phyloP scores from a whole-genome alignment of 2,113 vertebrate genomes.

The Bagarius yarrelli region DNA sequence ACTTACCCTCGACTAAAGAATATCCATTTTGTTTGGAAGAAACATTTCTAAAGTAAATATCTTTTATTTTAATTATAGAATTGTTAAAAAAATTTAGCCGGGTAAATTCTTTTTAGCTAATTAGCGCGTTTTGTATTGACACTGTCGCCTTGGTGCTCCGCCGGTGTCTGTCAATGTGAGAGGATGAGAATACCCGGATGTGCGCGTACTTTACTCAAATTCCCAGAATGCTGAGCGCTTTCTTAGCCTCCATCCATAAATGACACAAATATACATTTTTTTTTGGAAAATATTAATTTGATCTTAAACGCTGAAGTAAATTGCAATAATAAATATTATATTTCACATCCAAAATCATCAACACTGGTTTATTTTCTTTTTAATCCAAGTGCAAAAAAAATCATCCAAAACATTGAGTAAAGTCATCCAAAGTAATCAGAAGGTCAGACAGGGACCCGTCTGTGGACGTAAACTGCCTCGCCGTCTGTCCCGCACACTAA shows the following conservation, averaged over 20 bases:
- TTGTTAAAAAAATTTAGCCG: background rate
- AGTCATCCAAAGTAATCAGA: background rate
- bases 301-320: too few species aligned
- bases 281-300: too few species aligned
- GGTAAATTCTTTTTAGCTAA: background rate
- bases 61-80: background rate
- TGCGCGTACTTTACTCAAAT: background rate
- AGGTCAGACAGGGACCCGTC: slow-evolving; percentile 71
- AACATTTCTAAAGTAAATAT: background rate
- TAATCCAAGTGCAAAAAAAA: background rate
- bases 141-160: slow-evolving; percentile 40
- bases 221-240: background rate
- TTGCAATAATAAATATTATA: background rate
- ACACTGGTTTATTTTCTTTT: background rate
- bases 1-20: slow-evolving; percentile 23
- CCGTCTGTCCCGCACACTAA: slow-evolving; percentile 95
- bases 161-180: slow-evolving; percentile 34
- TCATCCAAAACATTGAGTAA: background rate
- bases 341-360: background rate
- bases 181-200: slow-evolving; percentile 34
- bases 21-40: background rate
- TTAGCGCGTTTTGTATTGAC: slow-evolving; percentile 42
- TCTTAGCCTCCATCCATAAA: background rate
- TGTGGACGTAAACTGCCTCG: slow-evolving; percentile 91
- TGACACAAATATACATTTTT: too few species aligned